These are phyloP conservation scores for Drosophila willistoni DNA, from an alignment of 1,140 invertebrate species.

Conservation along the genomic window DNA sequence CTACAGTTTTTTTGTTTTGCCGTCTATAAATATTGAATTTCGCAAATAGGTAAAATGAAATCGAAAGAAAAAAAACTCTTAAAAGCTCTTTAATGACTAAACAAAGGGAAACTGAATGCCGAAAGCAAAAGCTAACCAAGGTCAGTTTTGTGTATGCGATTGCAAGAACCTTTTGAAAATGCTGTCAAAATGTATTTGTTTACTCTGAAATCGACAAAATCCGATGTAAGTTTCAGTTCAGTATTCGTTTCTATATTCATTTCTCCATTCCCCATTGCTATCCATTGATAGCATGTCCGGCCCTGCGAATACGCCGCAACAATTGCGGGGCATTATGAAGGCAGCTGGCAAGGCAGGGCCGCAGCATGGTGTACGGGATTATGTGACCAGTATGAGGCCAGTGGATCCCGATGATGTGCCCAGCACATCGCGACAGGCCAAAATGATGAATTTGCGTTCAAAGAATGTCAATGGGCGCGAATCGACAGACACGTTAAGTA, in stretches of 20 bases:
- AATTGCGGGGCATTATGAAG: conserved; percentile 12
- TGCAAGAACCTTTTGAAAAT: conserved; percentile 13
- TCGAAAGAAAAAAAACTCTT: neutral
- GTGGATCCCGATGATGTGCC: conserved; percentile 18
- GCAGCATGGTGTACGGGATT: neutral
- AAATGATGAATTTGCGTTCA: neutral
- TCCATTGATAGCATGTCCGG: neutral
- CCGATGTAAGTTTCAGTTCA: too few species aligned
- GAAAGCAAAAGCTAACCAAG: conserved; percentile 17
- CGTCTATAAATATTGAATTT: conserved; percentile 4
- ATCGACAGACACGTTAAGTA: conserved; percentile 2
- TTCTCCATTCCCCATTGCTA: too few species aligned
- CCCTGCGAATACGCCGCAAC: neutral
- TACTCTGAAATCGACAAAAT: too few species aligned
- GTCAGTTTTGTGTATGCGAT: neutral
- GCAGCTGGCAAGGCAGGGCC: neutral
- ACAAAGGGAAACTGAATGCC: conserved; percentile 27
- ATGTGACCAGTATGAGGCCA: neutral
- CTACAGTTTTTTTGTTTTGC: neutral
- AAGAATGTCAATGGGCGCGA: neutral
- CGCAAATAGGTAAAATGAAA: neutral
- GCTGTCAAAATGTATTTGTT: neutral
- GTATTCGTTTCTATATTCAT: too few species aligned
- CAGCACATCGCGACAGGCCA: conserved; percentile 5
- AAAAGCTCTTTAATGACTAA: conserved; percentile 39